A percentile compares a stretch with the other conserved stretches of the same genome.
Evolutionary conservation across 2,888 invertebrate genomes (phyloP).

Genomic region (Napeogenes inachia): DNA sequence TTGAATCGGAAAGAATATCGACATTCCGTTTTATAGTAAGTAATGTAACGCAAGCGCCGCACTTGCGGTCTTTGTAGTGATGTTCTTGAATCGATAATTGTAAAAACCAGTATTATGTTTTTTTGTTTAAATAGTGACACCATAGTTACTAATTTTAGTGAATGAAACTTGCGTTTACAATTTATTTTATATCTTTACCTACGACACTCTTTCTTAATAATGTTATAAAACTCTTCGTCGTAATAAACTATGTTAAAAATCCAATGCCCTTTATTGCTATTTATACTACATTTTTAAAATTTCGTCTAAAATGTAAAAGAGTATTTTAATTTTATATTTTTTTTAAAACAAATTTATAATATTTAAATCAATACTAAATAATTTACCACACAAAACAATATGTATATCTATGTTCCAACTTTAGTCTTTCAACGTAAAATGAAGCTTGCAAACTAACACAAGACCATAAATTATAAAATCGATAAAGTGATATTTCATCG

Average conservation of each 20-base stretch:
- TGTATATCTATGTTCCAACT: neutral
- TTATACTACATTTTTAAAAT: too few species aligned
- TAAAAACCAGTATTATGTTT: neutral
- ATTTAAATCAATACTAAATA: neutral
- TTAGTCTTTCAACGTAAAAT: neutral
- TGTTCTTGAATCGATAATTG: conserved; percentile 27
- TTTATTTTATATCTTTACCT: too few species aligned
- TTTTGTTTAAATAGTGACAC: neutral
- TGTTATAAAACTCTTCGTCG: too few species aligned
- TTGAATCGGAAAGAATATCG: conserved; percentile 50
- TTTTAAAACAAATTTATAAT: neutral
- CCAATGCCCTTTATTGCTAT: too few species aligned
- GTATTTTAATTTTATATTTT: too few species aligned
- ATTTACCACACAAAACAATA: neutral
- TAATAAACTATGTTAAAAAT: too few species aligned
- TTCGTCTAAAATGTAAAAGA: too few species aligned
- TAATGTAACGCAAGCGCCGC: conserved; percentile 52
- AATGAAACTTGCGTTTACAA: too few species aligned
- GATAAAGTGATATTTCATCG: conserved; percentile 26
- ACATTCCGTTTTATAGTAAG: conserved; percentile 48
- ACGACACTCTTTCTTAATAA: too few species aligned
- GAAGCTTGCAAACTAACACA: conserved; percentile 3
- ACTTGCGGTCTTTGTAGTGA: conserved; percentile 50
- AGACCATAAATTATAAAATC: conserved; percentile 18
- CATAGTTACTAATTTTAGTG: too few species aligned